A percentile compares a stretch with the other conserved stretches of the same genome.
phyloP scores from a whole-genome alignment of 2,797 vertebrate genomes.

The Staurois parvus region DNA sequence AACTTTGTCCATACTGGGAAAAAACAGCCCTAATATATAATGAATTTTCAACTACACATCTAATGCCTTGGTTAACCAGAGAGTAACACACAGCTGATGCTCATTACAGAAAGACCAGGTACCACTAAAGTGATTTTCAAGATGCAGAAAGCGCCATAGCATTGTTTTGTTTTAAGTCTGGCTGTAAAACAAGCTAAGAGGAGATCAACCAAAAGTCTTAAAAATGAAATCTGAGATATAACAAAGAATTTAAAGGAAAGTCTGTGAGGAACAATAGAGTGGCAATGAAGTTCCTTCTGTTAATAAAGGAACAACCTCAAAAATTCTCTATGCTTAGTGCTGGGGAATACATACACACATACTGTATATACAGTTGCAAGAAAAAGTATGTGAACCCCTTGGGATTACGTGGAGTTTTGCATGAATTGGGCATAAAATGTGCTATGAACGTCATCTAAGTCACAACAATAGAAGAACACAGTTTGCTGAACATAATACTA shows the following conservation, averaged over 20 bases:
- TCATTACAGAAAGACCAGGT: conserved; percentile 10
- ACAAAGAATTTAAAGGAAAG: conserved; percentile 9
- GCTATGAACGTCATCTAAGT: too few species aligned
- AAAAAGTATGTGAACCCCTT: too few species aligned
- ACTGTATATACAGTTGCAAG: too few species aligned
- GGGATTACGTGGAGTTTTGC: too few species aligned
- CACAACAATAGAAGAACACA: too few species aligned
- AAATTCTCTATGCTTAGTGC: too few species aligned
- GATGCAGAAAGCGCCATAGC: conserved; percentile 5
- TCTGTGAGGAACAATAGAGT: conserved; percentile 2
- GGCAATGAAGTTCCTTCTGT: neutral
- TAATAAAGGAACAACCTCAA: neutral
- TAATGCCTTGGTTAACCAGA: neutral
- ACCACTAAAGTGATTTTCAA: conserved; percentile 39
- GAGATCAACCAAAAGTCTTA: conserved; percentile 26
- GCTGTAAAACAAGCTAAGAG: neutral
- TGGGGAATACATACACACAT: too few species aligned
- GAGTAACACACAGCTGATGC: conserved; percentile 6
- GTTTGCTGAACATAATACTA: too few species aligned
- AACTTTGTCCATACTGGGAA: too few species aligned
- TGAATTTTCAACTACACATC: neutral
- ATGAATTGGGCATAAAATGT: too few species aligned
- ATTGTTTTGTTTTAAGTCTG: conserved; percentile 19
- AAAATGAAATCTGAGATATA: conserved; percentile 32
- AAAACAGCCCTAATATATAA: too few species aligned